Base-by-base conservation (phyloP, 2,113 vertebrate genomes). In the crab-eating macaque (Macaca fascicularis) region DNA sequence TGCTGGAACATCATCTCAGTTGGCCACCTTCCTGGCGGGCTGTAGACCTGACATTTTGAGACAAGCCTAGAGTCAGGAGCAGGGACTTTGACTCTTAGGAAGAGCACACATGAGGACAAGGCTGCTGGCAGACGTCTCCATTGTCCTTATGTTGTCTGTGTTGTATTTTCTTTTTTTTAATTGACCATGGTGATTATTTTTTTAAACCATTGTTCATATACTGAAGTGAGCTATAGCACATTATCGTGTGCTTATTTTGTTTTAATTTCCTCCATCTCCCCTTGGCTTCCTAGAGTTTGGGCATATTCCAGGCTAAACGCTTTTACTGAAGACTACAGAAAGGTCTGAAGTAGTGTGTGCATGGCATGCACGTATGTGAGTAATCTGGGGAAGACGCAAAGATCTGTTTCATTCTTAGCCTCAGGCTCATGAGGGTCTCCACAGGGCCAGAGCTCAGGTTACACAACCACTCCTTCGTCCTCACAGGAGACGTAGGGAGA, bases 101-200 rank as follows among this genome's bases (percentile, higher is more conserved):
- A 57, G 92, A 75, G 70, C 74, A 1, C 45, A 59, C 76, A 50
- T 10, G 80, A 93, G 92, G 97, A 95, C 96, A 94, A 95, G 97
- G 98, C 98, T 98, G 98, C 98, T 98, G 98, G 98, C 98, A 93
- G 96, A 57, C 88, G 89, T 93, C 13, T 72, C 45, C 22, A 8
- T 35, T 25, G 43, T 97, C 97, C 96, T 94, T 80, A 94, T 97
- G 97, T 35, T 86, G 76, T 93, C 67, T 61, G 10, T 97, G n/a
- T 93, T 92, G 43, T 95, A 64, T 52, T 96, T 76, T 93, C 92
- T 81, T 52, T 96, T 76, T 93, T 92, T 86, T 95, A 82, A 91
- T 81, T 72, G 91, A 87, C 75, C 2, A 0, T 87, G 61, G 2
- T 83, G 61, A 69, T 87, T 93, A 40, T 92, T 95, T 94, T 76